phyloP scores from a whole-genome alignment of 2,888 invertebrate genomes.

The Noctua janthe region DNA sequence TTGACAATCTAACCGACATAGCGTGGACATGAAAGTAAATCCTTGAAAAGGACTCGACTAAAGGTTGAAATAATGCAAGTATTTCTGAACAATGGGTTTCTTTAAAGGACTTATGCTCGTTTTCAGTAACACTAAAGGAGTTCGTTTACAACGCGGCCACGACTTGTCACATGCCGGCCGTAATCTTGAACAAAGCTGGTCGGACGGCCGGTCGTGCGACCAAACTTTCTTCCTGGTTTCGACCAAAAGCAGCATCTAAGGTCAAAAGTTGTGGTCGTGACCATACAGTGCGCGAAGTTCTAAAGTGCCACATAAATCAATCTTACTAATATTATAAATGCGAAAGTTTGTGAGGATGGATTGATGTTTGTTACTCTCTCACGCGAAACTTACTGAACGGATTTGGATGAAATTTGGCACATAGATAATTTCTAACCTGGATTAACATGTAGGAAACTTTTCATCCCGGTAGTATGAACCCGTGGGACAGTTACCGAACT shows the following conservation, averaged over 20 bases:
- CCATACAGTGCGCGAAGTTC: background rate
- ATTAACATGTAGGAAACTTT: too few species aligned
- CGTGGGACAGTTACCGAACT: too few species aligned
- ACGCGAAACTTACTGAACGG: too few species aligned
- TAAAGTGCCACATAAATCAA: background rate
- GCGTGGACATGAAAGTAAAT: background rate
- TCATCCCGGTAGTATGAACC: too few species aligned
- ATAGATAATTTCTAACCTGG: too few species aligned
- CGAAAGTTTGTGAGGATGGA: too few species aligned
- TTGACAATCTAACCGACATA: conserved; percentile 15
- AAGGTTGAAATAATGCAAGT: background rate
- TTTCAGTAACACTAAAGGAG: background rate
- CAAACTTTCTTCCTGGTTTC: background rate
- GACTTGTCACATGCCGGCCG: background rate
- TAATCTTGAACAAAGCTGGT: background rate
- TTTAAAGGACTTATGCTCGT: background rate
- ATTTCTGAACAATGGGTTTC: background rate
- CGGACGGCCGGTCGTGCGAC: background rate
- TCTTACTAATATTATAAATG: too few species aligned
- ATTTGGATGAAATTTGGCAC: too few species aligned
- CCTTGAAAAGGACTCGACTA: background rate
- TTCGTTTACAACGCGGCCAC: background rate
- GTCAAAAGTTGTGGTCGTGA: background rate
- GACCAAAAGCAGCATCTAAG: background rate
- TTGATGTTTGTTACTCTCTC: too few species aligned